Percentiles rank a stretch among this genome's conserved stretches.
phyloP scores from a whole-genome alignment of 2,113 vertebrate genomes.

The Engraulis encrasicolus region DNA sequence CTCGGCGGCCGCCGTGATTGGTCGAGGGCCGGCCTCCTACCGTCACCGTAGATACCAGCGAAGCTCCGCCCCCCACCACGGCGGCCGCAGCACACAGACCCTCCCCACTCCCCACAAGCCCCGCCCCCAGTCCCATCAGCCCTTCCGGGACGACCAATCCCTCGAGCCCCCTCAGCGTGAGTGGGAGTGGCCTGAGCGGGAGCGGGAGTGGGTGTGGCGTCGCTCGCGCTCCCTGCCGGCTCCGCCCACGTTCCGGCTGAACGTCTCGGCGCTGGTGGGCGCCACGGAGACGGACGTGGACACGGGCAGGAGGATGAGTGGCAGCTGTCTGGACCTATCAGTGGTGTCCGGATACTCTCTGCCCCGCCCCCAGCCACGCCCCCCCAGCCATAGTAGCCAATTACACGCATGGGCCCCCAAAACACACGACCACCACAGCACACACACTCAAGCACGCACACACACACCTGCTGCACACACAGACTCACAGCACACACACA shows the following conservation, averaged over 20 bases:
- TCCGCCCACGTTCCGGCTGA: conserved; percentile 71
- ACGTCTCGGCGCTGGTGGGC: conserved; percentile 82
- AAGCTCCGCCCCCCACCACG: conserved; percentile 48
- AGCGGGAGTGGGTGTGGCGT: conserved; percentile 72
- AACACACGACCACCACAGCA: too few relatives aligned
- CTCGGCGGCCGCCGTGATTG: conserved; percentile 53
- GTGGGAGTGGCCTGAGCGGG: too few relatives aligned
- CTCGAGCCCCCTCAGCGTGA: too few relatives aligned
- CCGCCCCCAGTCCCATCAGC: conserved; percentile 53
- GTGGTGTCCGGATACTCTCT: conserved; percentile 87
- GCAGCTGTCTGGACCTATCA: conserved; percentile 77
- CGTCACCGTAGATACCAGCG: conserved; percentile 58
- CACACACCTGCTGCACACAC: too few relatives aligned
- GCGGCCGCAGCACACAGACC: conserved; percentile 50
- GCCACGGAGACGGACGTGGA: conserved; percentile 93
- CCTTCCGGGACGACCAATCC: conserved; percentile 59
- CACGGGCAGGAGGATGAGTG: conserved; percentile 82
- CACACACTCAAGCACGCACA: too few relatives aligned
- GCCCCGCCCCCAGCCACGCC: conserved; percentile 52
- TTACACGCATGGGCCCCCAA: too few relatives aligned
- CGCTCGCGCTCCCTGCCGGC: conserved; percentile 79
- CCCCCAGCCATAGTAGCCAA: too few relatives aligned
- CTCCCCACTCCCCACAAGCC: conserved; percentile 48
- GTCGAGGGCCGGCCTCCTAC: conserved; percentile 49
- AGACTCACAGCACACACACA: too few relatives aligned